A percentile compares a stretch with the other conserved stretches of the same genome.
Conservation (phyloP, 2,888 invertebrate genomes). For the Xanthorhoe designata region DNA sequence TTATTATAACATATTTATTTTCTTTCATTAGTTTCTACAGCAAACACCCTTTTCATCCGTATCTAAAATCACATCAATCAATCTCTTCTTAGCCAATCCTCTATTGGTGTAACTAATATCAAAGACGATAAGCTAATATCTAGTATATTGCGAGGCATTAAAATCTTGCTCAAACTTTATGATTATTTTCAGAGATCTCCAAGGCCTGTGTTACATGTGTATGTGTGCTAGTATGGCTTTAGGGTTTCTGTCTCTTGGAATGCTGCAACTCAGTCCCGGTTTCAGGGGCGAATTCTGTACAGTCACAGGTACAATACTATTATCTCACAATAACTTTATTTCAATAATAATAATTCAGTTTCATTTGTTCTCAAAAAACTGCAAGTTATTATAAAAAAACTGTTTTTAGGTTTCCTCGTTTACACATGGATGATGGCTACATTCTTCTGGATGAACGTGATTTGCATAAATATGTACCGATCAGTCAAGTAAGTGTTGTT, state of each 20-base stretch:
- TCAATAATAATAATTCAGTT: not conserved
- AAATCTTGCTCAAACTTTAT: no score
- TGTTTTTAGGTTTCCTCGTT: slow-evolving; percentile 80
- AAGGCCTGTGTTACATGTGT: slow-evolving; percentile 88
- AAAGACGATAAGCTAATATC: no score
- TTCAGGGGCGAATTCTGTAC: slow-evolving; percentile 76
- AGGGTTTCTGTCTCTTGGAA: slow-evolving; percentile 85
- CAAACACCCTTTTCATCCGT: no score
- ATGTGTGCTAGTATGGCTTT: slow-evolving; percentile 86
- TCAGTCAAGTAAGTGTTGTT: slow-evolving; percentile 86
- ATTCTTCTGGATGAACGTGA: slow-evolving; percentile 90
- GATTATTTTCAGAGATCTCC: slow-evolving; percentile 76
- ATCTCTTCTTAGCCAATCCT: no score
- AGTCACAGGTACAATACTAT: slow-evolving; percentile 71
- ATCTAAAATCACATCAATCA: no score
- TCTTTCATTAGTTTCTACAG: no score
- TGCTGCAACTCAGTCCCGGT: slow-evolving; percentile 80
- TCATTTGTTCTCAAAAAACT: not conserved
- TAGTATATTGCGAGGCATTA: not conserved
- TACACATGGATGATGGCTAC: slow-evolving; percentile 88
- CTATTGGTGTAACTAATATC: no score
- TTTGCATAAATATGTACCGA: slow-evolving; percentile 88
- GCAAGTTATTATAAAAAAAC: not conserved
- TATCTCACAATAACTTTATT: not conserved
- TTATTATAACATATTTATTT: no score